Evolutionary conservation across 2,113 vertebrate species (phyloP).

Genomic region (Zootoca vivipara): DNA sequence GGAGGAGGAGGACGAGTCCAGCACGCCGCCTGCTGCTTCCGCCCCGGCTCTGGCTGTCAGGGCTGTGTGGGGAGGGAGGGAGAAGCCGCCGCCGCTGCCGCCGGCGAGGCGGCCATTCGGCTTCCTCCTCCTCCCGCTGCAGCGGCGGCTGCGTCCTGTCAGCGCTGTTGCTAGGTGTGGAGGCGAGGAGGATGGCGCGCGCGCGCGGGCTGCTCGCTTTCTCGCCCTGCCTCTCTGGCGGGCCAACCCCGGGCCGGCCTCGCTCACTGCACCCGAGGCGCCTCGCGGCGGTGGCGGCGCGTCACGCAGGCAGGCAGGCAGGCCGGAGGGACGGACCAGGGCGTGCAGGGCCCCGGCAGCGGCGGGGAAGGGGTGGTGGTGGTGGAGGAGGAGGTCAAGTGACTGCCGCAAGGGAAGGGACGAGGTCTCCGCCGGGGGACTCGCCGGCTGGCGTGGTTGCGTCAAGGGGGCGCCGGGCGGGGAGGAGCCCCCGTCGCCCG

Average conservation of each 20-base stretch:
- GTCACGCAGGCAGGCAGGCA: constrained; percentile 5
- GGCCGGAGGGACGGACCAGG: constrained; percentile 8
- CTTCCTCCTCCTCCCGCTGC: constrained; percentile 54
- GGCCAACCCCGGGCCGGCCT: constrained; percentile 6
- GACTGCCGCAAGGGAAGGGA: neutral
- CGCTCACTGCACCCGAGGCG: neutral
- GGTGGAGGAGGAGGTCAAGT: neutral
- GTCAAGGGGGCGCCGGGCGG: neutral
- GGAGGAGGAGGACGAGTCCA: constrained; percentile 46
- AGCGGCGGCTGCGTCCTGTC: constrained; percentile 80
- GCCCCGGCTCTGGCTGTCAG: constrained; percentile 73
- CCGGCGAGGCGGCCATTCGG: constrained; percentile 52
- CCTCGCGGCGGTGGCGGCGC: neutral
- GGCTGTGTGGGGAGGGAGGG: constrained; percentile 49
- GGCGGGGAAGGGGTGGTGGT: neutral
- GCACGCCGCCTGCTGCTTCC: constrained; percentile 74
- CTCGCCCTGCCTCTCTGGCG: neutral
- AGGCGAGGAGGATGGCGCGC: constrained; percentile 38
- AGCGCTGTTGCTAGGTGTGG: constrained; percentile 87
- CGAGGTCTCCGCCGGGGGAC: neutral
- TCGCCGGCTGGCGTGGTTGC: neutral
- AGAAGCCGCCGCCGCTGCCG: neutral
- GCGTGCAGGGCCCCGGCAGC: neutral
- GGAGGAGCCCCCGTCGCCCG: neutral
- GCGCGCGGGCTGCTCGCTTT: neutral